These are phyloP conservation scores for Nipponacmea schrenckii DNA, from an alignment of 2,888 invertebrate species.

Conservation along the genomic window DNA sequence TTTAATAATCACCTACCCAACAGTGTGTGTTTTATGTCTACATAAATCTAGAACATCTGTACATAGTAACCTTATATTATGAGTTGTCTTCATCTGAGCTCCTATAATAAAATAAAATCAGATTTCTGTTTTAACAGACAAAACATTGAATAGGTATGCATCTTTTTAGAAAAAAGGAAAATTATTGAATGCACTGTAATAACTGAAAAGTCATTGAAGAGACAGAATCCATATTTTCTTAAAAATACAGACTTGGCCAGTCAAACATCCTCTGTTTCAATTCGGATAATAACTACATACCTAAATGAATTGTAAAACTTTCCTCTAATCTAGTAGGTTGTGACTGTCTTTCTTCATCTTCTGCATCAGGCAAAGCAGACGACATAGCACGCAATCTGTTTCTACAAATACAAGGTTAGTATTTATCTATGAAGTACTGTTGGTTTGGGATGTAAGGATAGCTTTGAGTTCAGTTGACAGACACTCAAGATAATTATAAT, in stretches of 20 bases:
- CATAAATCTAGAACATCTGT: constrained; percentile 86
- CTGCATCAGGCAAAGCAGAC: constrained; percentile 56
- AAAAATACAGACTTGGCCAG: too few species aligned
- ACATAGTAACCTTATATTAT: constrained; percentile 92
- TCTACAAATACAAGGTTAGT: constrained; percentile 35
- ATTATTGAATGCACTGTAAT: too few species aligned
- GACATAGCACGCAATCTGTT: constrained; percentile 60
- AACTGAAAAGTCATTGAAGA: too few species aligned
- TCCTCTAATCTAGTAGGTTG: constrained; percentile 77
- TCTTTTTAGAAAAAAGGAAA: too few species aligned
- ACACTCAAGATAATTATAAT: too few species aligned
- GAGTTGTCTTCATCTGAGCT: constrained; percentile 97
- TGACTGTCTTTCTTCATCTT: constrained; percentile 55
- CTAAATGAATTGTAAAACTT: constrained; percentile 96
- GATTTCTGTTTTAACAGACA: neutral
- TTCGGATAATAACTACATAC: constrained; percentile 36
- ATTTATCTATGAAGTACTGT: too few species aligned
- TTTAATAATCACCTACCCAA: constrained; percentile 49
- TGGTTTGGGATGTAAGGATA: too few species aligned
- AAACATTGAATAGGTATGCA: too few species aligned
- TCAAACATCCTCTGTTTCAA: too few species aligned
- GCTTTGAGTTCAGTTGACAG: too few species aligned
- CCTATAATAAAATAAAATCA: constrained; percentile 68
- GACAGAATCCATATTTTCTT: too few species aligned
- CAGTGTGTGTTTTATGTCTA: constrained; percentile 63